Evolutionary conservation across 2,888 invertebrate genomes (phyloP), one percentile per base, ranked within the genome.

Genomic region (Meganola albula): DNA sequence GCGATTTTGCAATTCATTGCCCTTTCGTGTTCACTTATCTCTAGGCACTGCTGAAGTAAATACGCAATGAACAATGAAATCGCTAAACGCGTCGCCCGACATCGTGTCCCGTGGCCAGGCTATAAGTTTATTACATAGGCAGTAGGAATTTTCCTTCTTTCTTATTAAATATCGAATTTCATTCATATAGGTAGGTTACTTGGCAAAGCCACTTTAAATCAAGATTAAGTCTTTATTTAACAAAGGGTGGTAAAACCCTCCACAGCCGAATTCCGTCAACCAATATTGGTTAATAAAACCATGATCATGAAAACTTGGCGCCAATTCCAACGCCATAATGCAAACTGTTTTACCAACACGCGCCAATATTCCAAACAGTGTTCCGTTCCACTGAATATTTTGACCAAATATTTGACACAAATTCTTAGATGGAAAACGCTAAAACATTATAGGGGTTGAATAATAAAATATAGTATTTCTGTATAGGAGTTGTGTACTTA

Each of bases 271-370:
- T 62, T 55, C 57, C 51, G 56, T 46, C 63, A 63, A 64, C 76
- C 85, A 86, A 85, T 85, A 85, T 85, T 84, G 84, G 85, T 84
- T 84, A 83, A 79, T 87, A 87, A 86, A 87, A 70, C 63, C 77
- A 86, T 86, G 73, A 77, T 78, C 75, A 80, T 85, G 73, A 82
- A 77, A 78, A 74, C 63, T 82, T 78, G 80, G 78, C 82, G 71
- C 52, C 74, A 63, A 55, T 57, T 49, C 44, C 48, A 43, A 59
- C 57, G 68, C 74, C 71, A 74, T 76, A 68, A 65, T 73, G 72
- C 46, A 48, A 47, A 43, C 38, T 48, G 45, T 42, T 44, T 41
- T 40, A 44, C 51, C 53, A 58, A 48, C 25, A 50, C 58, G 58
- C 55, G 45, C 44, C 37, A 32, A 24, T 34, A 40, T 39, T 30